Evolutionary conservation across 2,113 vertebrate genomes (phyloP).

Genomic region (Coregonus clupeaformis): DNA sequence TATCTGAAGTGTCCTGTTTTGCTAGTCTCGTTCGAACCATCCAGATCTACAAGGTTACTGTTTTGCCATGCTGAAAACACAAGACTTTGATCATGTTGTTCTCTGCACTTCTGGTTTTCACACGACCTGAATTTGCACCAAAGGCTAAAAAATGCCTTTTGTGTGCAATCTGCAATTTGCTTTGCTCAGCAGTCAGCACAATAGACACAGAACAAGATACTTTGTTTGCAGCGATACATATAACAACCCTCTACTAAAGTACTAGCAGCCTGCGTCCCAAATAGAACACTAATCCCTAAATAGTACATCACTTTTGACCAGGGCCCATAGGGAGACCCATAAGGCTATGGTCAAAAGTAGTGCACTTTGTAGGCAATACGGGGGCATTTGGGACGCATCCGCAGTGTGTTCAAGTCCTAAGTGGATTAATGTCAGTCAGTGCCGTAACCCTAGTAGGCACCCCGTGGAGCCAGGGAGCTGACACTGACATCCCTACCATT

Average conservation of each 20-base stretch:
- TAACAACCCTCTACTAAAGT: background rate
- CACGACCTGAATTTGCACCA: constrained; percentile 1
- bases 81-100: constrained; percentile 32
- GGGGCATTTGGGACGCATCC: too few relatives aligned
- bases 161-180: background rate
- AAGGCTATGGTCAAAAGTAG: too few relatives aligned
- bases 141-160: background rate
- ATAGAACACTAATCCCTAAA: too few relatives aligned
- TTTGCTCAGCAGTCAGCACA: background rate
- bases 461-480: constrained; percentile 1
- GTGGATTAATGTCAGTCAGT: constrained; percentile 1
- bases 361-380: too few relatives aligned
- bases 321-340: too few relatives aligned
- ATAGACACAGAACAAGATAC: background rate
- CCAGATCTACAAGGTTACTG: background rate
- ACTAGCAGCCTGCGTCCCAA: background rate
- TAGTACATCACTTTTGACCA: too few relatives aligned
- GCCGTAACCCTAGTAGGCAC: background rate
- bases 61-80: constrained; percentile 21
- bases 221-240: background rate
- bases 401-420: background rate
- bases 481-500: constrained; percentile 11
- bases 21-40: too few relatives aligned
- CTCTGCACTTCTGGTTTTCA: background rate
- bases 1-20: constrained; percentile 32